phyloP scores from a whole-genome alignment of 1,140 invertebrate species.

The Archivesica marissinica region DNA sequence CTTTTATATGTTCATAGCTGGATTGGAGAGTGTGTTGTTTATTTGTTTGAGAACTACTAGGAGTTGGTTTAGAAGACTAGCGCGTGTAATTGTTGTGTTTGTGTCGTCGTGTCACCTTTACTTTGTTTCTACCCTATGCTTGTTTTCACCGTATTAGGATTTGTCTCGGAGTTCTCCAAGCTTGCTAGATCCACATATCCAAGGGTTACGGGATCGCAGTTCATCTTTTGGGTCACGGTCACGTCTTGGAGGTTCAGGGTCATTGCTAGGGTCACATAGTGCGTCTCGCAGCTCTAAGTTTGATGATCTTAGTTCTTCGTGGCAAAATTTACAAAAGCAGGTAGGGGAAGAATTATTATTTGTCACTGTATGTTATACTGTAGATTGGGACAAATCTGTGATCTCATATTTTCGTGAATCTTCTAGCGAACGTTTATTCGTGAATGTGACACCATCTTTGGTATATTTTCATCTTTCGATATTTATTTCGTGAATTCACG shows the following conservation, averaged over 20 bases:
- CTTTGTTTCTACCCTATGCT: conserved; percentile 9
- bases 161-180: conserved; percentile 67
- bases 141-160: conserved; percentile 52
- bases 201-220: conserved; percentile 68
- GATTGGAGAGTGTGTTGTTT: not conserved
- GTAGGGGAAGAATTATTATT: conserved; percentile 61
- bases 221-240: conserved; percentile 73
- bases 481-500: no score
- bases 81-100: conserved; percentile 25
- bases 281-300: conserved; percentile 59
- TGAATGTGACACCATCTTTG: no score
- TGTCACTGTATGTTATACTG: no score
- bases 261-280: conserved; percentile 54
- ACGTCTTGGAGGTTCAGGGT: conserved; percentile 56
- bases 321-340: conserved; percentile 78
- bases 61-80: not conserved
- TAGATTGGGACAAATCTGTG: no score
- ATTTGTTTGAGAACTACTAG: not conserved
- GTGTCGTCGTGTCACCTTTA: conserved; percentile 12
- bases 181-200: conserved; percentile 65
- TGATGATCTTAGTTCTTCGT: conserved; percentile 73
- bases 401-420: no score
- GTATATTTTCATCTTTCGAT: no score
- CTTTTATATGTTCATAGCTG: not conserved
- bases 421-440: no score